These are phyloP conservation scores for Littorina saxatilis DNA, from an alignment of 1,140 invertebrate genomes.

Conservation along the genomic window DNA sequence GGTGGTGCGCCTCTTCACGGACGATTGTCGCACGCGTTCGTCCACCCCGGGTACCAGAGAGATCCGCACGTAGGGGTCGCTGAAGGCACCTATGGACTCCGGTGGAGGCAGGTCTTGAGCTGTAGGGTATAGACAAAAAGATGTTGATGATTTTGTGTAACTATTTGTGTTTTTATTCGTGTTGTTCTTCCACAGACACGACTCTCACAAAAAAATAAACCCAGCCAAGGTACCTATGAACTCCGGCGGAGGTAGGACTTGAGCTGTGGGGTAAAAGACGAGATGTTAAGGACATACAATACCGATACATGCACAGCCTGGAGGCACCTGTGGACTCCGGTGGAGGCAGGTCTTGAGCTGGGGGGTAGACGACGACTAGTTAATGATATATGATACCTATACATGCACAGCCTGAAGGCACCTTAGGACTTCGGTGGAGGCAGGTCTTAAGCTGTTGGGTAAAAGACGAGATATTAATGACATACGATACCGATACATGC, in stretches of 20 bases:
- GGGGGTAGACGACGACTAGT: neutral
- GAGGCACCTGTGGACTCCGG: constrained; percentile 86
- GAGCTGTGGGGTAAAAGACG: no score
- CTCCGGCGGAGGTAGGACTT: constrained; percentile 88
- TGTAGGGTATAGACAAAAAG: constrained; percentile 69
- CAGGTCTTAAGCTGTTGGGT: no score
- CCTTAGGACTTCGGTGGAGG: no score
- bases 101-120: constrained; percentile 89
- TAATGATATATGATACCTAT: neutral
- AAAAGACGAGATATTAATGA: no score
- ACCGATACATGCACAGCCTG: no score
- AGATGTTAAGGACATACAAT: no score
- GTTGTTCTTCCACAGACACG: no score
- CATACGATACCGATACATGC: no score
- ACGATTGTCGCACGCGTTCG: constrained; percentile 87
- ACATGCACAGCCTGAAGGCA: no score
- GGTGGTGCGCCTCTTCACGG: constrained; percentile 78
- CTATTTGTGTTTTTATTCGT: neutral
- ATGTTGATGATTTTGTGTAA: neutral
- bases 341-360: constrained; percentile 88
- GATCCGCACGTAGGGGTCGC: constrained; percentile 89
- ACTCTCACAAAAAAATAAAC: no score
- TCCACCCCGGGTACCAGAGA: constrained; percentile 88
- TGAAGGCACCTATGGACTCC: constrained; percentile 85
- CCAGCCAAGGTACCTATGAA: constrained; percentile 84